Base-by-base conservation (phyloP, 2,888 invertebrate species). In the Carterocephalus palaemon region DNA sequence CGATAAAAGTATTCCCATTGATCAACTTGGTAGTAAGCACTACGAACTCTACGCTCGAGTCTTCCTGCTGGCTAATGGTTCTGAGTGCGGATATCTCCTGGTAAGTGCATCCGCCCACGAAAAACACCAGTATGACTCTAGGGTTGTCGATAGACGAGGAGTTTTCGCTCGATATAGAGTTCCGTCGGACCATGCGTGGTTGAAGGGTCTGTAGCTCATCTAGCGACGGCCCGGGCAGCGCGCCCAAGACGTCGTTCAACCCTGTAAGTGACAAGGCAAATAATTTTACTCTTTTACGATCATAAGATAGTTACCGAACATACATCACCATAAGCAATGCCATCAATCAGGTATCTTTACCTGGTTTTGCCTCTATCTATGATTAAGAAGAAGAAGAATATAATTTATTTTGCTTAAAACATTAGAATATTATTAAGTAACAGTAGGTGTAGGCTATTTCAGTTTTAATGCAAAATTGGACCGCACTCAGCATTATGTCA, bases 61-160 rank as follows among this genome's bases (percentile, higher is more conserved):
- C 93, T 65, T 93, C 93, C 66, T 92, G 92, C 54, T 92, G 92
- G 6, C 93, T 91, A 10, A 94, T 82, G 59, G 91, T 92, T 47
- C 94, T 86, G 5, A 94, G 67, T 0, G 93, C 93, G 0, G 94
- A 93, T 61, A 94, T 92, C 81, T 99, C 99, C 1, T 98, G 96
- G 81, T 93, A 96, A 0, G 99, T 99, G 69, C 98, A 96, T 0
- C 99, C 99, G 2, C 99, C 99, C 8, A 99, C 92, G 70, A 98
- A 98, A 75, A 98, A 96, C 0, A 99, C 96, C 1, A 99, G 84
- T 4, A 97, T 92, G 2, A 96, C 92, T 54, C 89, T 88, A 0
- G 92, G 89, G 23, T 89, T 88, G 56, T 93, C 90, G 28, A 79
- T 64, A 0, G 80, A 64, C 0, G 75, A 79, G 1, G 91, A 90